Base-by-base conservation (phyloP, 2,888 invertebrate species). In the Cyaniris semiargus region DNA sequence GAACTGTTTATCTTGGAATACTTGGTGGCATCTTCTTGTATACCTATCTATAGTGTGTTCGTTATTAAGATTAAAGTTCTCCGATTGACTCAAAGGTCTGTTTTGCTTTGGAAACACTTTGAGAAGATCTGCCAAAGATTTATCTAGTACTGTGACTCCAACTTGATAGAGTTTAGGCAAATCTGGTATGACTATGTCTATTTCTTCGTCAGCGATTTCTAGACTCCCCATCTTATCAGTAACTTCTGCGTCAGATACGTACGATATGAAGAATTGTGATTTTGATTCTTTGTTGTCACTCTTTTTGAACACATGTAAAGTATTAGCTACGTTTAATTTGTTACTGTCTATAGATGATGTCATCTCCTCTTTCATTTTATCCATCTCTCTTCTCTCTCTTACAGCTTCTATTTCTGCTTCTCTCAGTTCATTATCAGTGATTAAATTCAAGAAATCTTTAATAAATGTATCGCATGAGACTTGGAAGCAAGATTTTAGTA, bases 41-140 rank as follows among this genome's bases (percentile, higher is more conserved):
- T 94, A 94, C 78, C 93, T 88, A 21, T 94, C 94, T 77, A 94
- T 89, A 0, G 94, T 93, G 8, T 92, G 91, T 83, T 94, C 92
- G 0, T 88, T 83, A 18, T 88, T 91, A 38, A 94, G 81, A 80
- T 85, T 90, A 75, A 93, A 93, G 80, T 90, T 93, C 77, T 94
- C 94, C 0, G 94, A 93, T 81, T 94, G 94, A 79, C 94, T 94
- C 56, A 94, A 81, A 18, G 94, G 94, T 72, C 94, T 81, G 70
- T 86, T 92, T 78, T 94, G 94, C 81, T 94, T 94, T 0, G 94
- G 94, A 79, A 94, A 94, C 53, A 94, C 76, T 23, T 90, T 83
- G 4, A 93, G 87, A 3, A 94, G 85, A 48, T 92, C 92, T 3
- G 88, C 82, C 76, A 94, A 81, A 1, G 88, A 88, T 80, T 91